Evolutionary conservation across 1,140 invertebrate genomes (phyloP).

Genomic region (Pogonus chalceus): DNA sequence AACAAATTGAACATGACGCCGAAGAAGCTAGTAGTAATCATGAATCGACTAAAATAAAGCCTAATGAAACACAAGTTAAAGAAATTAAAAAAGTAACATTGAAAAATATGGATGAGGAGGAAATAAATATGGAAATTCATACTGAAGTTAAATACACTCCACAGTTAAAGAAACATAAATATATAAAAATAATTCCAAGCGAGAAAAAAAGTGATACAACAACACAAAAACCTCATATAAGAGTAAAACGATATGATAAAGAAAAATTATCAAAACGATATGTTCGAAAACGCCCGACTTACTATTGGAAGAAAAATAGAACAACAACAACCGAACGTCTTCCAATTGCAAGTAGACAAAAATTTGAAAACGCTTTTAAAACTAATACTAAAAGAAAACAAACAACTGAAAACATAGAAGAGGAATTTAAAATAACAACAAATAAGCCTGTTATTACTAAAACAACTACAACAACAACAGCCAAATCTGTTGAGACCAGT

Average conservation of each 20-base stretch:
- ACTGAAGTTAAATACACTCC: slow-evolving; percentile 24
- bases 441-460: neutral
- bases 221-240: slow-evolving; percentile 8
- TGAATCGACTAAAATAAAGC: slow-evolving; percentile 30
- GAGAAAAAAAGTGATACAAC: slow-evolving; percentile 14
- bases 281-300: slow-evolving; percentile 15
- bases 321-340: neutral
- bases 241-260: slow-evolving; percentile 7
- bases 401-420: neutral
- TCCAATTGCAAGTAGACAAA: neutral
- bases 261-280: slow-evolving; percentile 9
- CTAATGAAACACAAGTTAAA: slow-evolving; percentile 25
- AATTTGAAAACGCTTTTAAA: neutral
- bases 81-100: slow-evolving; percentile 36
- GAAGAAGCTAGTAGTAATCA: slow-evolving; percentile 32
- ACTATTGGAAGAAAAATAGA: slow-evolving; percentile 18
- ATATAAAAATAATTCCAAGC: slow-evolving; percentile 23
- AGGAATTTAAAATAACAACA: neutral
- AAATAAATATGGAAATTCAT: slow-evolving; percentile 24
- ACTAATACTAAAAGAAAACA: neutral
- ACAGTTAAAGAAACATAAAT: slow-evolving; percentile 22
- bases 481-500: no score
- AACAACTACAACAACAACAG: no score
- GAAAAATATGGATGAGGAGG: slow-evolving; percentile 24
- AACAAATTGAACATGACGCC: neutral